Evolutionary conservation across 64 coral and sea anemone species (phyloP).

Genomic region (Porites lutea): DNA sequence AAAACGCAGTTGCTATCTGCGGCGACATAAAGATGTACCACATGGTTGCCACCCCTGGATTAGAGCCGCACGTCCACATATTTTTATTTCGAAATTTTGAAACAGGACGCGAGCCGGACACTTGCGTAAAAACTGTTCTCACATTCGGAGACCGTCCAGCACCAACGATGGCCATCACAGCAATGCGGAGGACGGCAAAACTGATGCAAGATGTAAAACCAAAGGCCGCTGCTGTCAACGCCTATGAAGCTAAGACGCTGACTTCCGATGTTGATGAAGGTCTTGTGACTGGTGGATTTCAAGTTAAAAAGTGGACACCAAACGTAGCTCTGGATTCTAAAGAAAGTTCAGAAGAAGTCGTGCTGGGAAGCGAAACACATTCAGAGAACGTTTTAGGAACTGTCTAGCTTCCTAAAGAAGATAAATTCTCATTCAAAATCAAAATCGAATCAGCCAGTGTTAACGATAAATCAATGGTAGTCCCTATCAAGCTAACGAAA

Average conservation of each 20-base stretch:
- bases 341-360: conserved; percentile 21
- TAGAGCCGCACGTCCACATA: conserved; percentile 48
- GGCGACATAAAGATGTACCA: conserved; percentile 72
- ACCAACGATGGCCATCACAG: conserved; percentile 50
- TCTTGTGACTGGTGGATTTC: conserved; percentile 48
- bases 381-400: conserved; percentile 43
- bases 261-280: conserved; percentile 33
- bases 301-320: conserved; percentile 48
- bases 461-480: not conserved
- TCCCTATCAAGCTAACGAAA: conserved; percentile 29
- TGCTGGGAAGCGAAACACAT: conserved; percentile 8
- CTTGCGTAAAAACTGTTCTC: conserved; percentile 59
- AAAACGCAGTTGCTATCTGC: not conserved
- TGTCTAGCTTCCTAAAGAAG: conserved; percentile 17
- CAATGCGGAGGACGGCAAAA: conserved; percentile 40
- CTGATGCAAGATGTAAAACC: conserved; percentile 10
- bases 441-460: not conserved
- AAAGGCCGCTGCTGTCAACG: conserved; percentile 35
- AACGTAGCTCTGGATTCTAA: not conserved
- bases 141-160: conserved; percentile 51
- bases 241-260: conserved; percentile 16
- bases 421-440: conserved; percentile 42
- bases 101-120: conserved; percentile 34
- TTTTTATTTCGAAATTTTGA: conserved; percentile 44
- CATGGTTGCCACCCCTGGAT: conserved; percentile 12